A percentile compares a stretch with the other conserved stretches of the same genome.
These are phyloP conservation scores for Macroglossus sobrinus DNA, from an alignment of 2,113 vertebrate genomes.

Conservation along the genomic window DNA sequence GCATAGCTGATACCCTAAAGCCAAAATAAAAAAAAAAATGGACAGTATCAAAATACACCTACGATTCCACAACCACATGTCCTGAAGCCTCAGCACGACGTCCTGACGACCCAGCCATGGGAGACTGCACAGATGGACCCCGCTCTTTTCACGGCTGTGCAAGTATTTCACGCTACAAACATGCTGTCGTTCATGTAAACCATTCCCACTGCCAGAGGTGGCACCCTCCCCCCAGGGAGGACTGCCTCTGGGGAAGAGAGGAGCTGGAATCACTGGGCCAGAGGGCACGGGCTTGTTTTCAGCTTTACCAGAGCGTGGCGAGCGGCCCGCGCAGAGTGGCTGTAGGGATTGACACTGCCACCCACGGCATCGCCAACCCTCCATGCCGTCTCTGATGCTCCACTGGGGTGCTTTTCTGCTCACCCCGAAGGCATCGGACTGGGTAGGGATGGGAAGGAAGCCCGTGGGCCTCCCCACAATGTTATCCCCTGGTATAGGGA, in stretches of 20 bases:
- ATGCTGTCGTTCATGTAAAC: background rate
- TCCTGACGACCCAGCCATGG: background rate
- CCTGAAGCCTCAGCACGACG: background rate
- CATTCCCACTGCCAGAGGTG: background rate
- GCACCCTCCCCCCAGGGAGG: background rate
- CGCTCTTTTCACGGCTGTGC: background rate
- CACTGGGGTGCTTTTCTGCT: background rate
- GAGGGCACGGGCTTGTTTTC: background rate
- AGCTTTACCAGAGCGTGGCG: background rate
- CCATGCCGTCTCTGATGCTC: background rate
- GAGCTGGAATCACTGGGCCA: background rate
- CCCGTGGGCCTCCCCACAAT: background rate
- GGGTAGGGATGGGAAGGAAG: background rate
- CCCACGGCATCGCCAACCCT: background rate
- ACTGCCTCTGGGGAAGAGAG: background rate
- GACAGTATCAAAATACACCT: background rate
- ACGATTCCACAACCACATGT: background rate
- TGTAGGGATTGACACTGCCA: background rate
- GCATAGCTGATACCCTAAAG: background rate
- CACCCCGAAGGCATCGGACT: background rate
- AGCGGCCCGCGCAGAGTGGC: background rate
- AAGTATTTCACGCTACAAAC: background rate
- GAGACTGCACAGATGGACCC: background rate
- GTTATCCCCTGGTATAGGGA: background rate
- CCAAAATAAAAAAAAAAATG: too few relatives aligned